phyloP scores from a whole-genome alignment of 1,140 invertebrate species.

The Halesus radiatus region DNA sequence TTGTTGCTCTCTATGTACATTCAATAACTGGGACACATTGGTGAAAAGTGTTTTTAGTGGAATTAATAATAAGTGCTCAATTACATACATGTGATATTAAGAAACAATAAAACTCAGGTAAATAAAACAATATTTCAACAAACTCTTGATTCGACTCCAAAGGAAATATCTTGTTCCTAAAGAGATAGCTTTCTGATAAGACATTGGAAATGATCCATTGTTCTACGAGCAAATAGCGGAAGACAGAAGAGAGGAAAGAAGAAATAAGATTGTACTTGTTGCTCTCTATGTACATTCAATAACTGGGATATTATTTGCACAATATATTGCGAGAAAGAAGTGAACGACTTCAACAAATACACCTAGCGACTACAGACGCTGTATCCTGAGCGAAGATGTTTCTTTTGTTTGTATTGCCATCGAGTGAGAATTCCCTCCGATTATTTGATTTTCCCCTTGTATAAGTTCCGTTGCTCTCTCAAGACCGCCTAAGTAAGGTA shows the following conservation, averaged over 20 bases:
- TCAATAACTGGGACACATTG: slow-evolving; percentile 52
- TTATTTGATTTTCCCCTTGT: slow-evolving; percentile 6
- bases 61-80: no score
- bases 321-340: slow-evolving; percentile 54
- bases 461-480: no score
- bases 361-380: background rate
- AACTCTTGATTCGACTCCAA: no score
- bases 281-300: slow-evolving; percentile 52
- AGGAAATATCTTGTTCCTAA: background rate
- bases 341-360: slow-evolving; percentile 44
- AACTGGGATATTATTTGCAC: slow-evolving; percentile 55
- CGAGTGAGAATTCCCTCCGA: slow-evolving; percentile 29
- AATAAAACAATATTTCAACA: no score
- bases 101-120: no score
- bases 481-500: no score
- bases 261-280: slow-evolving; percentile 49
- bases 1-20: slow-evolving; percentile 53
- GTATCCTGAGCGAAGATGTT: slow-evolving; percentile 6
- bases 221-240: background rate
- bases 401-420: slow-evolving; percentile 25
- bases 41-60: background rate
- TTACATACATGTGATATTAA: no score
- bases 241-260: slow-evolving; percentile 40
- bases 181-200: background rate
- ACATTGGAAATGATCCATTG: slow-evolving; percentile 13